Base-by-base conservation (phyloP, 2,113 vertebrate species). In the Caranx ignobilis region DNA sequence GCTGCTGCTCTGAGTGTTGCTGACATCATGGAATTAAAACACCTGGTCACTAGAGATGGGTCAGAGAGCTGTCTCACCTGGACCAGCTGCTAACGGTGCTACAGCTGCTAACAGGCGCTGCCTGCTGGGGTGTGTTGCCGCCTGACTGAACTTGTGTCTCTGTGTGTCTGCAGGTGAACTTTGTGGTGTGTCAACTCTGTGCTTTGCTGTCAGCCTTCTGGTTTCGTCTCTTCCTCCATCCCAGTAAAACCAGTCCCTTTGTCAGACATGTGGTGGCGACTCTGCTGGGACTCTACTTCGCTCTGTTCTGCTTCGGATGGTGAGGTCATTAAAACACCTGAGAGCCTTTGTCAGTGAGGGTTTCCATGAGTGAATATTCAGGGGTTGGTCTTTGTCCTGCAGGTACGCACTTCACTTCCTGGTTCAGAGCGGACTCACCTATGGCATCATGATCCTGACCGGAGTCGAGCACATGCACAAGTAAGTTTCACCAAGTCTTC, bases 371-470 rank as follows among this genome's bases (percentile, higher is more conserved):
- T 52, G 21, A 74, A 6, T 8, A 10, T 21, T 19, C 7, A 2
- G 26, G n/a, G 50, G 9, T 61, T 19, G 11, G 66, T 8, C 31
- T 71, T 19, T 73, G 3, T 87, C 60, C 76, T 77, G 7, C 73
- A 99, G 97, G 97, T 99, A 99, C 88, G 96, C 97, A 78, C 96
- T 99, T 94, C 97, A 99, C 93, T 99, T 99, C 95, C 94, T 99
- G 86, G 89, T 99, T 82, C 97, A 99, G 93, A 97, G 95, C 79
- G 97, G 97, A 87, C 95, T 99, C 90, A 97, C 97, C 84, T 99
- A 99, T 79, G 96, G 95, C 90, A 96, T 99, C 94, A 98, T 98
- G 97, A 94, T 97, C 92, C 60, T 97, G 80, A 95, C 95, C 45
- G 97, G 97, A 90, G 96, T 96, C 54, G 95, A 97, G 88, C 96